These are phyloP conservation scores for Allobates femoralis DNA, from an alignment of 2,797 vertebrate genomes.

Conservation along the genomic window DNA sequence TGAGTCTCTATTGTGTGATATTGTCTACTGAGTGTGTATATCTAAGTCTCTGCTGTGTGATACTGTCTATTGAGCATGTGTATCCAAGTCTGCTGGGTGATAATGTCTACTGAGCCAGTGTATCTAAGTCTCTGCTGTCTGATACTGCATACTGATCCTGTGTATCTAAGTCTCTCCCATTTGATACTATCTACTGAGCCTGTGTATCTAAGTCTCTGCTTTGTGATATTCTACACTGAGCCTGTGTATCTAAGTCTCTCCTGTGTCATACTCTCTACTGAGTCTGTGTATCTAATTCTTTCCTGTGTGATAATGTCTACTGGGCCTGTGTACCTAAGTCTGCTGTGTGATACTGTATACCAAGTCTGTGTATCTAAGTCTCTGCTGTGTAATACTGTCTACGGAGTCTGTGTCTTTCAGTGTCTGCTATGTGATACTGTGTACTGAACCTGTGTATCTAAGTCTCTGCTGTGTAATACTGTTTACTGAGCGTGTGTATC, in stretches of 20 bases:
- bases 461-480: too few species aligned
- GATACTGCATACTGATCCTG: not conserved
- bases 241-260: too few species aligned
- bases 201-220: not conserved
- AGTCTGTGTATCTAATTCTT: not conserved
- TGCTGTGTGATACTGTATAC: not conserved
- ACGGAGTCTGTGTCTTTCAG: too few species aligned
- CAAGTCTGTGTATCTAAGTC: too few species aligned
- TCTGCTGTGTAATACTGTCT: too few species aligned
- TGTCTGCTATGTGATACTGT: too few species aligned
- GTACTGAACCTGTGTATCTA: too few species aligned
- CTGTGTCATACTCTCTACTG: not conserved
- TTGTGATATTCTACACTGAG: not conserved
- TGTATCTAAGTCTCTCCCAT: not conserved
- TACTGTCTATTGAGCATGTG: not conserved
- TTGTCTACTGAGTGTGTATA: not conserved
- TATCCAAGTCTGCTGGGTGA: too few species aligned
- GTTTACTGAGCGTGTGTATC: too few species aligned
- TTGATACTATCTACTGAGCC: not conserved
- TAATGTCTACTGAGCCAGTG: not conserved
- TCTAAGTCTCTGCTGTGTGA: not conserved
- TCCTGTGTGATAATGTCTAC: not conserved
- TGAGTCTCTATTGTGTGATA: too few species aligned
- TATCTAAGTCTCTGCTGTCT: not conserved
- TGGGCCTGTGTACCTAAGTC: not conserved